Conservation (phyloP, 1,140 invertebrate species). For the Tetramorium simillimum region DNA sequence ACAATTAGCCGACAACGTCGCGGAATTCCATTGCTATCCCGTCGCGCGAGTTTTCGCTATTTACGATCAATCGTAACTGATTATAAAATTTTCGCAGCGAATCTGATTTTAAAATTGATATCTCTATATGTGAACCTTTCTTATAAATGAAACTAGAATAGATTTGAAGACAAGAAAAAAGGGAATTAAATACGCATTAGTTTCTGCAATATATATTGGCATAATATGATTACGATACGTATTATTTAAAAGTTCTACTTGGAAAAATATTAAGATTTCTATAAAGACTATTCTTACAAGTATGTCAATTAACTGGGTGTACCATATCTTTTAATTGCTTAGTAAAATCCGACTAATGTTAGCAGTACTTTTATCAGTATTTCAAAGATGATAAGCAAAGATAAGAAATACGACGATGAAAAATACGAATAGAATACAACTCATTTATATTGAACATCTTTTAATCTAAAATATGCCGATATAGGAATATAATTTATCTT, state of each 20-base stretch:
- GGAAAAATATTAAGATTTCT: background rate
- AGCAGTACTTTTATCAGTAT: background rate
- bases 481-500: background rate
- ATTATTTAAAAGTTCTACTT: background rate
- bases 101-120: slow-evolving; percentile 2
- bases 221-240: background rate
- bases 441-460: background rate
- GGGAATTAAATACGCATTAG: background rate
- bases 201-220: background rate
- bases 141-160: too few species aligned
- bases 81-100: background rate
- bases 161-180: too few species aligned
- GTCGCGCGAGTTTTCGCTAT: slow-evolving; percentile 7
- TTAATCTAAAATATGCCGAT: slow-evolving; percentile 1
- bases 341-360: background rate
- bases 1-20: slow-evolving; percentile 45
- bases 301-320: background rate
- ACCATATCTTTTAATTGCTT: background rate
- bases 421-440: background rate
- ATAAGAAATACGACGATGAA: background rate
- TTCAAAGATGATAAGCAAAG: slow-evolving; percentile 3
- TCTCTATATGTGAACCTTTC: background rate
- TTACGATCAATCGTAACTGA: slow-evolving; percentile 23
- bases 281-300: background rate
- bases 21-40: slow-evolving; percentile 6